Evolutionary conservation across 2,797 vertebrate species (phyloP).

Genomic region (Anguilla anguilla): DNA sequence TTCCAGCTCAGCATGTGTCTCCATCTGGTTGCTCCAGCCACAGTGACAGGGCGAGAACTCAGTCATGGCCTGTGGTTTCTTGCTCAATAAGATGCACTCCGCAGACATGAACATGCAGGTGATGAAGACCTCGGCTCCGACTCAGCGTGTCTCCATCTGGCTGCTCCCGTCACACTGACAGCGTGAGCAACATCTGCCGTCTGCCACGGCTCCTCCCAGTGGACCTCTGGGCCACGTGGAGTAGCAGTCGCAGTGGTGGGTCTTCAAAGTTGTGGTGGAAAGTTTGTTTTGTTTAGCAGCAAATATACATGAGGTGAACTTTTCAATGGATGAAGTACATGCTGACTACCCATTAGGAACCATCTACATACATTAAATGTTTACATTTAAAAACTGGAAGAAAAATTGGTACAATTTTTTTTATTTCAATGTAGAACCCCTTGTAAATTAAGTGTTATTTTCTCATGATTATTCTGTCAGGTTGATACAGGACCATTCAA

Average conservation of each 20-base stretch:
- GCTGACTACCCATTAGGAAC: neutral
- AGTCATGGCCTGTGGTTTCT: neutral
- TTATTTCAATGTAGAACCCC: neutral
- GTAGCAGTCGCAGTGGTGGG: neutral
- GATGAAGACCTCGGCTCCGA: slow-evolving; percentile 39
- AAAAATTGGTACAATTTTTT: neutral
- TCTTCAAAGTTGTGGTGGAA: neutral
- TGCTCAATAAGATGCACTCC: neutral
- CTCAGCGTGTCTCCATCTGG: slow-evolving; percentile 35
- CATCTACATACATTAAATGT: neutral
- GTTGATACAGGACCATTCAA: neutral
- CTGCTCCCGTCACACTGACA: neutral
- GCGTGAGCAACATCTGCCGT: neutral
- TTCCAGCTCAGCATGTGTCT: slow-evolving; percentile 26
- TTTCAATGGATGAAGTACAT: neutral
- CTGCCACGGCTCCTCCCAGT: slow-evolving; percentile 10
- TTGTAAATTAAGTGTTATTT: neutral
- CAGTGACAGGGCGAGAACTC: slow-evolving; percentile 36
- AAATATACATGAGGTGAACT: neutral
- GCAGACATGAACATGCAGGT: slow-evolving; percentile 1
- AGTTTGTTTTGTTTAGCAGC: neutral
- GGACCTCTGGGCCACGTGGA: neutral
- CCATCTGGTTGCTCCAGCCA: slow-evolving; percentile 37
- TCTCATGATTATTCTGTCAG: neutral
- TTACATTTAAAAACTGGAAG: neutral